Evolutionary conservation across 2,797 vertebrate species (phyloP), one percentile per base, ranked within the genome.

Genomic region (Notoglanidium macrostoma): DNA sequence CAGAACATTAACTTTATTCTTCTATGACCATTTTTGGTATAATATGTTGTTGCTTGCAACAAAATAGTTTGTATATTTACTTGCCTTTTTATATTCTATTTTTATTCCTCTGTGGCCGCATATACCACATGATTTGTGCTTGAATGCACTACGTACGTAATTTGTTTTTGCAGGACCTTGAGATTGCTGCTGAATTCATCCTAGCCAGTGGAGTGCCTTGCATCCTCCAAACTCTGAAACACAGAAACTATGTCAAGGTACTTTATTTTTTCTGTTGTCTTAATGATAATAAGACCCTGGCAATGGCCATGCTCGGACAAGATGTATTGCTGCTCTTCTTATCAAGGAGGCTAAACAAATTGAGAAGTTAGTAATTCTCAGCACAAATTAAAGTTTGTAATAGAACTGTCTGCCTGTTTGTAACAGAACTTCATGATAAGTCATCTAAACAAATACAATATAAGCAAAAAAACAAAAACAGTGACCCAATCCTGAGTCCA

Each of bases 151-250:
- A 8, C 23, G 29, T 92, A 72, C 35, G 35, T 40, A 84, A 92
- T 32, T 57, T 84, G n/a, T 68, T 54, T 73, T 81, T 83, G 3
- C 87, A 99, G 98, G 98, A 99, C 90, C 96, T 99, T 84, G 98
- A 99, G 92, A 97, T 99, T 88, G 98, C 98, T 87, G 98, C 98
- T 32, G 97, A 97, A 91, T 99, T 99, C 92, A 94, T 91, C 0
- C 94, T 99, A 76, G 96, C 97, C 29, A 96, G 95, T 7, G 96
- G 98, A 10, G 95, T 98, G 57, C 91, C 90, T 87, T 96, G 96
- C 88, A 95, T 99, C 82, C 95, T 99, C 76, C 94, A 94, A 12
- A 94, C 94, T 85, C 96, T 99, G 90, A 97, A 96, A 92, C 94
- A 94, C 83, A 97, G 96, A 92, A 95, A 96, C 65, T 97, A 97